Evolutionary conservation across 2,888 invertebrate species (phyloP).

Genomic region (Nemurella pictetii): DNA sequence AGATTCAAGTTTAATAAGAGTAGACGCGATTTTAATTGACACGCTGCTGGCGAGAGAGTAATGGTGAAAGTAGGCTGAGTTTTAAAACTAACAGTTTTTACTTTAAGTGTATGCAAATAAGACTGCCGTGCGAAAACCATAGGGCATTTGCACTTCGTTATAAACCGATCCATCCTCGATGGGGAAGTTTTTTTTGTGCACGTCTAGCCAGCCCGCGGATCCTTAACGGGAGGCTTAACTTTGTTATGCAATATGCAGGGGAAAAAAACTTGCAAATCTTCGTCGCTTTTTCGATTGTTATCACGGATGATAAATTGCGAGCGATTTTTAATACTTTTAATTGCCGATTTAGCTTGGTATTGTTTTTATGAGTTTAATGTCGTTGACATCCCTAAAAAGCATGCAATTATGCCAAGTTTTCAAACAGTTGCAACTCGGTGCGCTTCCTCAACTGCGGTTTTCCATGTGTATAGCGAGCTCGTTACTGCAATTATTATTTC

Average conservation of each 20-base stretch:
- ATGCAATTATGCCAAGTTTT: neutral
- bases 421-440: neutral
- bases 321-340: neutral
- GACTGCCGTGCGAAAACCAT: neutral
- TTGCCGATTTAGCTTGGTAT: neutral
- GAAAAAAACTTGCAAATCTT: neutral
- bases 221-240: neutral
- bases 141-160: neutral
- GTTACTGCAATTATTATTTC: neutral
- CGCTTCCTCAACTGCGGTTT: neutral
- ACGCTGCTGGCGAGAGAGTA: neutral
- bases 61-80: neutral
- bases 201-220: neutral
- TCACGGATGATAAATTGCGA: neutral
- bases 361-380: neutral
- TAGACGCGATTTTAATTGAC: slow-evolving; percentile 25
- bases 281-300: neutral
- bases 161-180: neutral
- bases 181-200: neutral
- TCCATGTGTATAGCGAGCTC: neutral
- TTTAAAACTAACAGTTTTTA: slow-evolving; percentile 9
- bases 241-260: neutral
- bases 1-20: slow-evolving; percentile 28
- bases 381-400: neutral
- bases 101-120: neutral